Conservation (phyloP, 1,140 invertebrate genomes). For the Pseudomyrmex cubaensis region DNA sequence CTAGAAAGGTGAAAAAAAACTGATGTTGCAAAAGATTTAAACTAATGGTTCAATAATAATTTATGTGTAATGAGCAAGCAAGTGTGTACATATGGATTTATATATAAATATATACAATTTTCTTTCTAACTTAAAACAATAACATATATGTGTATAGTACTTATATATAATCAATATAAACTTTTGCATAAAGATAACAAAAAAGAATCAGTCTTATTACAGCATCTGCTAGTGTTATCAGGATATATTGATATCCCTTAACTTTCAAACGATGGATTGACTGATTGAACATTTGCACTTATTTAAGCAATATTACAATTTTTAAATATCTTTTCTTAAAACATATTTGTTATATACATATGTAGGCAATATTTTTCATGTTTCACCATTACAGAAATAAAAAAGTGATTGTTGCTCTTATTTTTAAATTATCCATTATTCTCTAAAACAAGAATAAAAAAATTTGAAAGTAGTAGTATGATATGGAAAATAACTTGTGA, state of each 20-base stretch:
- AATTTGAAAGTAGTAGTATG: too few species aligned
- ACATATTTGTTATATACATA: too few species aligned
- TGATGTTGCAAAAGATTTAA: neutral
- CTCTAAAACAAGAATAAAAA: too few species aligned
- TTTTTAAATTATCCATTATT: too few species aligned
- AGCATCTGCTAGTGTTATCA: neutral
- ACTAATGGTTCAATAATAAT: neutral
- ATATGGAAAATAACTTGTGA: too few species aligned
- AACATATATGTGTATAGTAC: neutral
- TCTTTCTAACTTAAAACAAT: conserved; percentile 15
- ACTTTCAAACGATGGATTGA: neutral
- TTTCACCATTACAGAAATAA: too few species aligned
- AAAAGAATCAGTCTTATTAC: conserved; percentile 31
- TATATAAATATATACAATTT: neutral
- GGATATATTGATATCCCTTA: neutral
- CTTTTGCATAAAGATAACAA: conserved; percentile 24
- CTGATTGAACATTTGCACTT: neutral
- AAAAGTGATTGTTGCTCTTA: too few species aligned
- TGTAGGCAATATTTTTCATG: too few species aligned
- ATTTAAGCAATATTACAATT: too few species aligned
- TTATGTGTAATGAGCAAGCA: conserved; percentile 6
- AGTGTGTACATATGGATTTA: neutral
- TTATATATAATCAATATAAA: neutral
- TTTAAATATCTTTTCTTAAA: too few species aligned
- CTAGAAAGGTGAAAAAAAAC: neutral